Evolutionary conservation across 2,888 invertebrate species (phyloP), one percentile per base, ranked within the genome.

Genomic region (Apamea sordens): DNA sequence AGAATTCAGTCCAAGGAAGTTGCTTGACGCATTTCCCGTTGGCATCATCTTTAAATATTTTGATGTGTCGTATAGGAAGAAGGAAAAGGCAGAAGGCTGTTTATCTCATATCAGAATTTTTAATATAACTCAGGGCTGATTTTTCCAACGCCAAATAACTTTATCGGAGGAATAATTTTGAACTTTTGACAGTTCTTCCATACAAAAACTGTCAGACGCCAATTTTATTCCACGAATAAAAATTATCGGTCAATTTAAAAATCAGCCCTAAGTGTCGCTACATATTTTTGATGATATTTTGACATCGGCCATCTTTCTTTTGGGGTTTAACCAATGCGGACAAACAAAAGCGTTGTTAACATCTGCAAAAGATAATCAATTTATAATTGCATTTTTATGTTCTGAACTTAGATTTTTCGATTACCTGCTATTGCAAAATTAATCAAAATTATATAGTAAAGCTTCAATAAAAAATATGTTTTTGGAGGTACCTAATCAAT

Each of bases 21-120:
- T 53, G 67, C 8, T 56, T 74, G 80, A 84, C 74, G 87, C 74
- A 74, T 69, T 87, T 87, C 80, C 87, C 64, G 53, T 69, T 87
- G 47, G 80, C 74, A 59, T 50, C 70, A 72, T 87, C 41, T 61
- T 50, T 32, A 56, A 83, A 83, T 50, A 47, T 83, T 78, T 59
- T 74, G 36, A 79, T 73, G 50, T 70, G 32, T 56, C 24, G 11
- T 73, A 67, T 36, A 73, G 79, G 67, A 73, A 84, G 44, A 64
- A 73, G 79, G 79, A 67, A 71, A 67, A 78, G 24, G 32, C 47
- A 77, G 77, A 67, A 78, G 24, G 32, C 47, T 83, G 77, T 83
- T 84, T 79, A 71, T 71, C 36, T 53, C 41, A 41, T 7, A 41
- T 41, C 73, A 47, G 56, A 70, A 18, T 67, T 73, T 79, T 64